phyloP scores from a whole-genome alignment of 1,140 invertebrate species.

The Ridgeia piscesae region DNA sequence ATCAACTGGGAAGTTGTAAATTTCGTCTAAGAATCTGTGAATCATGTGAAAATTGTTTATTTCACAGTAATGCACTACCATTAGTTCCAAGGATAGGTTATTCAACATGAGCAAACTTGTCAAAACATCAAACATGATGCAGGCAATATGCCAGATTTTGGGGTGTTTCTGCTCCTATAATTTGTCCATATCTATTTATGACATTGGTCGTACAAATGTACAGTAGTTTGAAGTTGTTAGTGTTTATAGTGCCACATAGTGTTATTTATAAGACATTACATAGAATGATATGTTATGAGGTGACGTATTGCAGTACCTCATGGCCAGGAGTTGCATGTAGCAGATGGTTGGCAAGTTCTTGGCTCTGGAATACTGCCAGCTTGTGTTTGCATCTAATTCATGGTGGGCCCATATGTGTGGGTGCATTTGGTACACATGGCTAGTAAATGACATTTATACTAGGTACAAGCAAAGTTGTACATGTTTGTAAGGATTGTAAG shows the following conservation, averaged over 20 bases:
- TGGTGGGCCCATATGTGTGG: background rate
- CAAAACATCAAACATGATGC: no score
- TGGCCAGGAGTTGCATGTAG: background rate
- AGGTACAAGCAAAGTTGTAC: background rate
- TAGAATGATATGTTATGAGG: background rate
- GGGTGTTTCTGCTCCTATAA: no score
- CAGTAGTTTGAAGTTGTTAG: no score
- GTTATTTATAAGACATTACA: background rate
- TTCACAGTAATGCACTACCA: no score
- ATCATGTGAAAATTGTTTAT: no score
- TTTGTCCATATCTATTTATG: no score
- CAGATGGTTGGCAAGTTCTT: constrained; percentile 23
- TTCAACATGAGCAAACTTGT: no score
- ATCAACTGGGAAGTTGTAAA: no score
- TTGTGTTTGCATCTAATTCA: background rate
- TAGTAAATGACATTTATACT: background rate
- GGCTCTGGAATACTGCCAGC: constrained; percentile 9
- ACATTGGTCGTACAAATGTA: no score
- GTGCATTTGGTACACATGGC: background rate
- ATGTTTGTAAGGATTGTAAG: background rate
- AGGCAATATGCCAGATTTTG: no score
- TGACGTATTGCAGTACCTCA: background rate
- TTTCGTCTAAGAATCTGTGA: no score
- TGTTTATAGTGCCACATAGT: background rate
- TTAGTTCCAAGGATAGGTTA: no score